Base-by-base conservation (phyloP, 2,797 vertebrate species). In the Muraenolepis orangiensis region DNA sequence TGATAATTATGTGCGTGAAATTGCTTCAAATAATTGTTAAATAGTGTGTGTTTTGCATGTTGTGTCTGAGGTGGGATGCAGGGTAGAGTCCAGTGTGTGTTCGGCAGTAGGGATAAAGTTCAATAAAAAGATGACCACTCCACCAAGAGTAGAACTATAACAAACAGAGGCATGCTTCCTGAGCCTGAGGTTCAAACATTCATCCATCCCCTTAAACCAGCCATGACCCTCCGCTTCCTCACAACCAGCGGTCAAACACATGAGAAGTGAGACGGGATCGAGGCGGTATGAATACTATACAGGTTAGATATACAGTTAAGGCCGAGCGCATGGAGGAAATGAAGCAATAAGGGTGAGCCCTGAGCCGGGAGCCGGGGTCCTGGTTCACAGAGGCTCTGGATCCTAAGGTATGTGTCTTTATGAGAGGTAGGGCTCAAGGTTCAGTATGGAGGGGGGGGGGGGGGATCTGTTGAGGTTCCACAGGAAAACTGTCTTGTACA, bases 341-440 rank as follows among this genome's bases (percentile, higher is more conserved):
- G 76, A 91, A 92, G 90, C 73, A 75, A 88, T 80, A 91, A 90
- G 84, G 90, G 38, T 28, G 51, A 64, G 71, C 72, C 36, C 10
- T 29, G 70, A n/a, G n/a, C n/a, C n/a, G n/a, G n/a, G n/a, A n/a
- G n/a, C 34, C 72, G 23, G 28, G 76, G 66, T 77, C 28, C 66
- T 46, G 11, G 14, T 16, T 23, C 69, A 34, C 30, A 36, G 40
- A 46, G 69, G 16, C 18, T 23, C 23, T 23, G 32, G 74, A 14
- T 51, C 46, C 6, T 18, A 16, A 16, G 40, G 40, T 42, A 42
- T 42, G 40, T n/a, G 16, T 64, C 61, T 28, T 66, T 20, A 7
- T 66, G n/a, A 66, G 2, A 11, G 3, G 3, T 1, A 16, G 14
- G 38, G 38, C 38, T 40, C 2, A 2, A 40, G 42, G 2, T 11